Base-by-base conservation (phyloP, 2,797 vertebrate species). In the Malacoraja senta region DNA sequence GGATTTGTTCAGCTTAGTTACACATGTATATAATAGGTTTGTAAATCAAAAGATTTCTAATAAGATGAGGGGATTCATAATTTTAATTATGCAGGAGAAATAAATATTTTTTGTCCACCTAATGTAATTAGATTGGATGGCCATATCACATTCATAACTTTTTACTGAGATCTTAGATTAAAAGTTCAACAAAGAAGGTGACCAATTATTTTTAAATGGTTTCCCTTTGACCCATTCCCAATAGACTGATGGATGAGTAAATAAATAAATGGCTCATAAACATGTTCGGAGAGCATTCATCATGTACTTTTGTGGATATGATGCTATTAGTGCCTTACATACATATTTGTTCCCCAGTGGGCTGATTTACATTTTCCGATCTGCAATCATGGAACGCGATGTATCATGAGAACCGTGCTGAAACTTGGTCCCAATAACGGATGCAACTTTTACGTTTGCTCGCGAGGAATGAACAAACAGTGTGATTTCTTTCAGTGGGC, bases 361-460 rank as follows among this genome's bases (percentile, higher is more conserved):
- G 98, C 98, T 3, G 98, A 99, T 95, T 94, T 97, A 94, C 96
- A 97, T 94, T 99, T 99, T 95, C 99, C 99, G 0, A 94, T 95
- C 94, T 99, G 98, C 96, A 95, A 96, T 95, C 98, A 99, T 0
- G 97, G 96, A 94, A 98, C 97, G 94, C 96, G 96, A 72, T 97
- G 96, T 93, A 93, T 98, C 94, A 97, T 98, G 97, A 98, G 97
- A 95, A 98, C 97, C 0, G 98, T 99, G 80, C 94, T 99, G 95
- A 99, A 99, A 97, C 96, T 97, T 72, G 98, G 98, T 93, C 97
- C 97, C 2, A 99, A 98, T 95, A 99, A 99, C 0, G 98, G 98
- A 35, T 97, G 96, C 91, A 97, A 97, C n/a, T 99, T 99, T 94
- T 98, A 98, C 94, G 96, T 96, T 21, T 99, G 99, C 94, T 96